Percentiles rank a stretch among this genome's conserved stretches.
phyloP scores from a whole-genome alignment of 2,888 invertebrate species.

The Xanthia icteritia region DNA sequence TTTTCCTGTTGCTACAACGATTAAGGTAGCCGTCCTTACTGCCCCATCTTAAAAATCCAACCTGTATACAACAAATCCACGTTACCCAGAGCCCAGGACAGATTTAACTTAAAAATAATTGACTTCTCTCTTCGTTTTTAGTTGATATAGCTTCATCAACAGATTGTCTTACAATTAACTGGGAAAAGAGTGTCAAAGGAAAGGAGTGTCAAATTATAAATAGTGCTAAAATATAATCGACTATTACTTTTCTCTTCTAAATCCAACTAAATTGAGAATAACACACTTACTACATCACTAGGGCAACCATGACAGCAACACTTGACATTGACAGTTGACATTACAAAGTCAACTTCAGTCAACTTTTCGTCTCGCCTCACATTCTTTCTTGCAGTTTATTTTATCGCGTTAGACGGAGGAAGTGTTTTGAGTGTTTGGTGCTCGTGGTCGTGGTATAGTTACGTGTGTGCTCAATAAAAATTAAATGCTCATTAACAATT shows the following conservation, averaged over 20 bases:
- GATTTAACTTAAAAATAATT: background rate
- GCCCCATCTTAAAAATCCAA: too few relatives aligned
- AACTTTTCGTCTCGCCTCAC: background rate
- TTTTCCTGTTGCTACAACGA: too few relatives aligned
- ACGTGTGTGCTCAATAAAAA: conserved; percentile 47
- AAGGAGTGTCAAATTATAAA: background rate
- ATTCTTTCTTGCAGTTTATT: conserved; percentile 38
- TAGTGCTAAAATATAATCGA: background rate
- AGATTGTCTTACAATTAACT: background rate
- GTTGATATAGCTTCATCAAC: background rate
- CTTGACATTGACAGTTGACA: conserved; percentile 29
- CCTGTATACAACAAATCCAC: too few relatives aligned
- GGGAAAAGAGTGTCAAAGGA: background rate
- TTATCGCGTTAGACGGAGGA: conserved; percentile 27
- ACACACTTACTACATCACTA: background rate
- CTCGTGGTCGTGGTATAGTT: conserved; percentile 55
- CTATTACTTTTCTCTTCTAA: background rate
- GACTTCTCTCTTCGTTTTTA: too few relatives aligned
- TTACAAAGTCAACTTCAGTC: background rate
- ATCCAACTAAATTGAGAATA: too few relatives aligned
- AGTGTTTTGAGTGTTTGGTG: conserved; percentile 57
- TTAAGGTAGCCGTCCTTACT: too few relatives aligned
- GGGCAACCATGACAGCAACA: background rate
- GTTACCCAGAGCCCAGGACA: background rate
- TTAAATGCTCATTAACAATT: conserved; percentile 59